A percentile compares a stretch with the other conserved stretches of the same genome.
phyloP scores from a whole-genome alignment of 2,113 vertebrate genomes.

The Myrmecophaga tridactyla region DNA sequence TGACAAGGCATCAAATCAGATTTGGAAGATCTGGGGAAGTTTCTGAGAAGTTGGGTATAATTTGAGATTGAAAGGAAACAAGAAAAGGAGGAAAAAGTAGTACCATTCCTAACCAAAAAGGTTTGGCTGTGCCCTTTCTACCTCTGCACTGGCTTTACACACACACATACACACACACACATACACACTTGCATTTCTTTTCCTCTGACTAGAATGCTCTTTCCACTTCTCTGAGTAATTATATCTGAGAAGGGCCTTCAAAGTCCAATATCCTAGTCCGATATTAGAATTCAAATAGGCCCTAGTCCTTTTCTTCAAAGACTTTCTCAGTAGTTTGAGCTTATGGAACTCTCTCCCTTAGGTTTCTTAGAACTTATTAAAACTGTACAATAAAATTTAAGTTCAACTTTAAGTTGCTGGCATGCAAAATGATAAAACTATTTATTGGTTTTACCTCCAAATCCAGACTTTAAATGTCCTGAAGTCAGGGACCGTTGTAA shows the following conservation, averaged over 20 bases:
- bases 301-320: background rate
- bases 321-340: background rate
- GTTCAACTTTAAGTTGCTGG: background rate
- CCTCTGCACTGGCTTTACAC: fast-evolving
- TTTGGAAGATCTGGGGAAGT: background rate
- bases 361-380: background rate
- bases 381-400: background rate
- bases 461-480: background rate
- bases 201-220: background rate
- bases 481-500: background rate
- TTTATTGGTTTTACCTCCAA: background rate
- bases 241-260: background rate
- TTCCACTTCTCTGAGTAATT: background rate
- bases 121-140: no score
- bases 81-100: fast-evolving
- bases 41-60: background rate
- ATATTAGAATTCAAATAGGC: background rate
- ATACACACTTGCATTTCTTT: background rate
- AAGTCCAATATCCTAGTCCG: background rate
- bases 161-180: background rate
- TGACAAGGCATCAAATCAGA: background rate
- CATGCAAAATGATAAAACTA: background rate
- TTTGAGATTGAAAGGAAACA: background rate
- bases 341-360: background rate
- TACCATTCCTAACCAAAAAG: background rate